Conservation (phyloP, 2,113 vertebrate genomes). For the Chelonoidis abingdonii region DNA sequence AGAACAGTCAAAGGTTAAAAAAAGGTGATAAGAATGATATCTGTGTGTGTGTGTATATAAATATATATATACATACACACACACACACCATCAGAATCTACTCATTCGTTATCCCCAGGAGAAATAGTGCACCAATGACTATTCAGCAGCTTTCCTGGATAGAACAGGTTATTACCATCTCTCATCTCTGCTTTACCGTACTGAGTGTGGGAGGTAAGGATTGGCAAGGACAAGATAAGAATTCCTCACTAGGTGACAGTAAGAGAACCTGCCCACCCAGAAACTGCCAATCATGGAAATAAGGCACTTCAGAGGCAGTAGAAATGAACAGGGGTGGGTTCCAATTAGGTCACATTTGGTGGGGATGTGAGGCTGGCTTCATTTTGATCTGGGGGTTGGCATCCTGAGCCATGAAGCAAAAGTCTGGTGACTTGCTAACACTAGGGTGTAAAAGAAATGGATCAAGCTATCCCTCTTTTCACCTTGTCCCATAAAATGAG, state of each 20-base stretch:
- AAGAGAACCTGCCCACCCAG: not conserved
- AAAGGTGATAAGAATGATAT: accelerated
- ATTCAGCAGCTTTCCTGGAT: not conserved
- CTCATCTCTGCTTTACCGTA: not conserved
- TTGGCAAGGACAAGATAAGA: not conserved
- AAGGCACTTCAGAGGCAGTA: not conserved
- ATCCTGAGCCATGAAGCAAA: not conserved
- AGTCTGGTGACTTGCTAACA: not conserved
- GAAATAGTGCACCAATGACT: not conserved
- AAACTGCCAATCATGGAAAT: slow-evolving; percentile 2
- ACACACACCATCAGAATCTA: not conserved
- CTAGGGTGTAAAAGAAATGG: not conserved
- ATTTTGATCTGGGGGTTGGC: not conserved
- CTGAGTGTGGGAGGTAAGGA: not conserved
- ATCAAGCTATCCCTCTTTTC: not conserved
- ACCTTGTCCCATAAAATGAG: not conserved
- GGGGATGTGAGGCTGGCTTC: not conserved
- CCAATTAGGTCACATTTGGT: not conserved
- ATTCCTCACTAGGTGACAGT: not conserved
- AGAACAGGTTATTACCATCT: not conserved
- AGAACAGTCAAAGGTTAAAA: not conserved
- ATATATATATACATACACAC: not conserved
- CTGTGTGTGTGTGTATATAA: not conserved
- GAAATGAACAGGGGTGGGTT: not conserved
- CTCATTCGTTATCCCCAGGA: not conserved